Percentiles rank a stretch among this genome's conserved stretches.
These are phyloP conservation scores for Bombus sylvicola DNA, from an alignment of 1,140 invertebrate species.

Conservation along the genomic window DNA sequence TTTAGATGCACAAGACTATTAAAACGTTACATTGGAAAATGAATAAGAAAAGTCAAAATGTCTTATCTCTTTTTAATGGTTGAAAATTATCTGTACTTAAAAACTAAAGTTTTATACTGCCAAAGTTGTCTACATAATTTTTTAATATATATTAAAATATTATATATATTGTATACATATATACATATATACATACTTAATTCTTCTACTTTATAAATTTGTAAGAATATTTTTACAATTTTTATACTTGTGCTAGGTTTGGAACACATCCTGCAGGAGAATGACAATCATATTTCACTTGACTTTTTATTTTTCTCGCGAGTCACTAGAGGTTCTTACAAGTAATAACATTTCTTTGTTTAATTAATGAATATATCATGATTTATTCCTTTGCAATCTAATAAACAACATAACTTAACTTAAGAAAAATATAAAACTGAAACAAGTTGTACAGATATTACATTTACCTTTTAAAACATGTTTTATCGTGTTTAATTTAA, in stretches of 20 bases:
- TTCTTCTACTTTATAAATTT: not conserved
- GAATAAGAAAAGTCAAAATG: not conserved
- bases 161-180: not conserved
- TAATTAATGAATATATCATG: not conserved
- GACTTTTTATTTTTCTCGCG: not conserved
- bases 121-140: constrained; percentile 34
- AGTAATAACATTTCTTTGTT: not conserved
- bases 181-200: not conserved
- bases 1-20: not conserved
- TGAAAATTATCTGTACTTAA: not conserved
- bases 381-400: not conserved
- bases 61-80: not conserved
- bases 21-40: not conserved
- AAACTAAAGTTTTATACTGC: constrained; percentile 18
- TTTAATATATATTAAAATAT: not conserved
- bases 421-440: not conserved
- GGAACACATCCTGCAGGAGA: not conserved
- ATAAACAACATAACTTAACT: not conserved
- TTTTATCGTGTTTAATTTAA: not conserved
- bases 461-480: not conserved
- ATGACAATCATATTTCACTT: not conserved
- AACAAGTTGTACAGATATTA: not conserved
- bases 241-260: not conserved
- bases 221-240: not conserved
- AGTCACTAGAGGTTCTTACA: not conserved